A percentile compares a stretch with the other conserved stretches of the same genome.
These are phyloP conservation scores for Micropterix aruncella DNA, from an alignment of 2,888 invertebrate genomes.

Conservation along the genomic window DNA sequence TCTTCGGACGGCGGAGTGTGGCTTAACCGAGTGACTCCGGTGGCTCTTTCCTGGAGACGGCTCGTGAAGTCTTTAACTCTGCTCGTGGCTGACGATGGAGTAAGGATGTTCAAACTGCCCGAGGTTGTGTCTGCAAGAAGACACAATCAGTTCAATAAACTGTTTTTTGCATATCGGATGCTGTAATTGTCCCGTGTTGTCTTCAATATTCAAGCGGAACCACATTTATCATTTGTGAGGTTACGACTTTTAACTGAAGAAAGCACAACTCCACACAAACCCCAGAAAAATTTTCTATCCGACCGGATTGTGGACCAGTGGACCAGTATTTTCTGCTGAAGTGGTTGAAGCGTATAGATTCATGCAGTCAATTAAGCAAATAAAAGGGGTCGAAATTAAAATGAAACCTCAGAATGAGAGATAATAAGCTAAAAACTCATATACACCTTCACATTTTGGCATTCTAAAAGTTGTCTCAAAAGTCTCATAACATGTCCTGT, in stretches of 20 bases:
- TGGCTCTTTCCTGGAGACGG: slow-evolving; percentile 39
- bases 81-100: slow-evolving; percentile 45
- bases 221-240: not conserved
- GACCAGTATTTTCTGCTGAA: no score
- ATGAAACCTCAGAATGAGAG: slow-evolving; percentile 8
- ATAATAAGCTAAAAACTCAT: no score
- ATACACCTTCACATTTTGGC: no score
- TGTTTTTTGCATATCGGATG: no score
- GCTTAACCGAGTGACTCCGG: no score
- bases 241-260: not conserved
- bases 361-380: slow-evolving; percentile 6
- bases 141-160: not conserved
- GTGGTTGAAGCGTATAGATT: not conserved
- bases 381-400: slow-evolving; percentile 8
- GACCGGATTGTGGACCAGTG: no score
- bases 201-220: not conserved
- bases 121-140: slow-evolving; percentile 40
- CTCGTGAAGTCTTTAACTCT: slow-evolving; percentile 42
- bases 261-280: slow-evolving; percentile 2
- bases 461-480: no score
- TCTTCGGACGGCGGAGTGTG: no score
- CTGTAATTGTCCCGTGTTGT: no score
- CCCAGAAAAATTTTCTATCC: slow-evolving; percentile 13
- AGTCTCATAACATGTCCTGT: no score
- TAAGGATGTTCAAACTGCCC: slow-evolving; percentile 45